Percentiles rank a stretch among this genome's conserved stretches.
Evolutionary conservation across 2,888 invertebrate species (phyloP).

Genomic region (Loripinus fragilis): DNA sequence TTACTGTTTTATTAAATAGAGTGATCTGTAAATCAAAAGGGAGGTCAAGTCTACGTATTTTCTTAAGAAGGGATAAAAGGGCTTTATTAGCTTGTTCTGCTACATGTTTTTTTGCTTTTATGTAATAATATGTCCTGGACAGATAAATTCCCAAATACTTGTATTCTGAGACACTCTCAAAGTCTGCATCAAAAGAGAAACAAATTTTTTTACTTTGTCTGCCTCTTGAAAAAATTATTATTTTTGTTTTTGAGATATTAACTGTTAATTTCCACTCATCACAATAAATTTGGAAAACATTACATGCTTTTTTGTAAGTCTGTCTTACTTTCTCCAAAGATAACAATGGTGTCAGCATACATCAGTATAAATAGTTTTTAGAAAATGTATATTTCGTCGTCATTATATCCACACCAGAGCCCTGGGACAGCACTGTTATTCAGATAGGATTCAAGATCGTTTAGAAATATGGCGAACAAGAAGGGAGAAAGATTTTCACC

Average conservation of each 20-base stretch:
- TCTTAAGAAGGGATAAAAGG: not conserved
- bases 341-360: not conserved
- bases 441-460: not conserved
- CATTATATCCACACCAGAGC: not conserved
- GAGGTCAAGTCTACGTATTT: not conserved
- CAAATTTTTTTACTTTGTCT: not conserved
- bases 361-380: not conserved
- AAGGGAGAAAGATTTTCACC: conserved; percentile 4
- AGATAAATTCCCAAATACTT: not conserved
- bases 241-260: not conserved
- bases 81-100: not conserved
- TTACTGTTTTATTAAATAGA: conserved; percentile 1
- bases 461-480: not conserved
- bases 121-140: not conserved
- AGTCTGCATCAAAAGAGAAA: not conserved
- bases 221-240: not conserved
- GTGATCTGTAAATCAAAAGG: not conserved
- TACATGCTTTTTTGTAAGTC: not conserved
- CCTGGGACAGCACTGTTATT: not conserved
- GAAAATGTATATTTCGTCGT: not conserved
- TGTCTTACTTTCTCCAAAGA: not conserved
- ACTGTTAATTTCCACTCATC: not conserved
- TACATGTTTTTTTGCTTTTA: not conserved
- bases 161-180: not conserved
- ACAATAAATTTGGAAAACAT: not conserved